Base-by-base conservation (phyloP, 2,888 invertebrate genomes). In the Matsumyia berberina region DNA sequence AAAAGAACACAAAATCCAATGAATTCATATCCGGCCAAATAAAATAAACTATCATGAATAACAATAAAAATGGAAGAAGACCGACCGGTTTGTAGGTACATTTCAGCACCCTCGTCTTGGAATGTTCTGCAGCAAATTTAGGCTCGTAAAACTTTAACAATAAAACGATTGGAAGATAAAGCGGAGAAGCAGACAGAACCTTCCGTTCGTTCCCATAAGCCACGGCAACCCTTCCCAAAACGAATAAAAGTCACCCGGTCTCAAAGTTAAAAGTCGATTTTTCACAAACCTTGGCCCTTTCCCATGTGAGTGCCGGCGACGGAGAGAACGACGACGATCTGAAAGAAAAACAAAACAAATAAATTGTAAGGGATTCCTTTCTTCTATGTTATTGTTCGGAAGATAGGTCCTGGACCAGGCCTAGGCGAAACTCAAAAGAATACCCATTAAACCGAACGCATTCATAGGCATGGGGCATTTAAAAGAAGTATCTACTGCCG, bases 11-110 rank as follows among this genome's bases (percentile, higher is more conserved):
- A 53, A 44, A 66, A 66, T 55, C 64, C 72, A 72, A 79, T 79
- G 70, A 70, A 62, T 67, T 62, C 67, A 81, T 81, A 81, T 62
- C 62, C 76, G 37, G 35, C 31, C 42, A 37, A 83, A 83, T 83
- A 73, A 79, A 83, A 79, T 79, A 69, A 83, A 83, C 73, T 83
- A 79, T 79, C 83, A 83, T 79, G 79, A 74, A 83, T 83, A 73
- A 73, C 73, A 67, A 73, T 73, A 79, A 69, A 78, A 46, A 60
- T 39, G 46, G 46, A 46, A 37, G 15, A 44, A 60, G 19, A 42
- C 55, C 66, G 78, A 37, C n/a, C n/a, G n/a, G n/a, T n/a, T 66
- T 82, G 51, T 53, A 72, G 77, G 78, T 49, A 64, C 64, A 51
- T 55, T 35, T 44, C 64, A 19, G 33, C 60, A 17, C 44, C 17